Base-by-base conservation (phyloP, 1,140 invertebrate genomes). In the Amphibalanus amphitrite region DNA sequence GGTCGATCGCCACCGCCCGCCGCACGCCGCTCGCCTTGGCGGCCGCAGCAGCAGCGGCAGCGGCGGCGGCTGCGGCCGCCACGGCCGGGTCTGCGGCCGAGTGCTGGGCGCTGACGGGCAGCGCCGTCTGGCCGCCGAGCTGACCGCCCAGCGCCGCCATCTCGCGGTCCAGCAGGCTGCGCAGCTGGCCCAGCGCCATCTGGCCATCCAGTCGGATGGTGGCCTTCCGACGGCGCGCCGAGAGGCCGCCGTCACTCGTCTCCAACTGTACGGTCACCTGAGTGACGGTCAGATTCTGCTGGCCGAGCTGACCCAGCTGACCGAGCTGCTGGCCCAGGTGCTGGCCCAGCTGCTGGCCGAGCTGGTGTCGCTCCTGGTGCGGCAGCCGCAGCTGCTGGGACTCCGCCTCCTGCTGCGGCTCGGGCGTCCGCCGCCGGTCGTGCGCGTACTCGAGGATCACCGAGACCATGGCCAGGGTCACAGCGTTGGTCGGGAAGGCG, bases 401-500 rank as follows among this genome's bases (percentile, higher is more conserved):
- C 47, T 59, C 47, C 17, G 10, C 10, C 13, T 8, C 47, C 13
- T 13, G 10, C n/a, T n/a, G n/a, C n/a, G n/a, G n/a, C 1, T 13
- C 47, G n/a, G 65, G n/a, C n/a, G 65, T 26, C 1, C 28, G 1
- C 26, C 33, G 28, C 23, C 69, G 28, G 28, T 38, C 72, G 29
- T 71, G 68, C 64, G 74, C 73, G 65, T 84, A 29, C 71, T 83
- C 77, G 73, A 89, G 80, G 0, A 85, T 85, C 87, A 89, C 92
- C 6, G 87, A 87, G 25, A 95, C 91, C 4, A 91, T 90, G 3
- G 88, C 84, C 78, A 96, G 95, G 40, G 90, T 93, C 1, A 89
- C 90, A 0, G 92, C 93, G 77, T 96, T 97, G n/a, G 89, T 89
- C 0, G 93, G 91, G 80, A 96, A 95, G 0, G 93, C 91, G 23